Conservation (phyloP, 2,888 invertebrate genomes). For the Toxonevra muliebris region DNA sequence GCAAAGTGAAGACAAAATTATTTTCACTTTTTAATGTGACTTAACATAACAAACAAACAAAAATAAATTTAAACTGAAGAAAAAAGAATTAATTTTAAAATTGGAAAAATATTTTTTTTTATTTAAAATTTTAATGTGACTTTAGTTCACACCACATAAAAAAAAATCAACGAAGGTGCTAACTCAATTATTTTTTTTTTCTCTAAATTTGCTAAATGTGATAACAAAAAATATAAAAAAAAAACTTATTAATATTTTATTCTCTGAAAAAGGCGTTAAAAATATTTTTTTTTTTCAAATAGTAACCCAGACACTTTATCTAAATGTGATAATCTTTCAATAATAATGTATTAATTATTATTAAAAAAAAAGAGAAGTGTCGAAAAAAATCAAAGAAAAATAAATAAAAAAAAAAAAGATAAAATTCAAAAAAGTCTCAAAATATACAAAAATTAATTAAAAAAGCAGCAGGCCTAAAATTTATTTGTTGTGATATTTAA, state of each 20-base stretch:
- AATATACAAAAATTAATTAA: conserved; percentile 22
- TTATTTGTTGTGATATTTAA: conserved; percentile 13
- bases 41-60: too few species aligned
- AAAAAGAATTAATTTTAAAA: too few species aligned
- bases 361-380: background rate
- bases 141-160: background rate
- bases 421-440: background rate
- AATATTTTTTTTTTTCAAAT: conserved; percentile 4
- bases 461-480: conserved; percentile 2
- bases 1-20: background rate
- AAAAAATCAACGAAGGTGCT: conserved; percentile 13
- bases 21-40: too few species aligned
- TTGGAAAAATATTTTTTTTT: too few species aligned
- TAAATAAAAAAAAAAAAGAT: conserved; percentile 15
- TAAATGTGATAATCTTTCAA: conserved; percentile 1
- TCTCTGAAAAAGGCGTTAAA: background rate
- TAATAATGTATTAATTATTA: background rate
- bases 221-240: background rate
- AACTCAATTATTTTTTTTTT: conserved; percentile 19
- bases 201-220: background rate
- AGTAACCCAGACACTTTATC: conserved; percentile 6
- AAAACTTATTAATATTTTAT: conserved; percentile 6
- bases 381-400: background rate
- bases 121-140: too few species aligned
- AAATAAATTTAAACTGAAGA: too few species aligned